A percentile compares a stretch with the other conserved stretches of the same genome.
phyloP scores from a whole-genome alignment of 2,113 vertebrate species.

The Brienomyrus longianalis region DNA sequence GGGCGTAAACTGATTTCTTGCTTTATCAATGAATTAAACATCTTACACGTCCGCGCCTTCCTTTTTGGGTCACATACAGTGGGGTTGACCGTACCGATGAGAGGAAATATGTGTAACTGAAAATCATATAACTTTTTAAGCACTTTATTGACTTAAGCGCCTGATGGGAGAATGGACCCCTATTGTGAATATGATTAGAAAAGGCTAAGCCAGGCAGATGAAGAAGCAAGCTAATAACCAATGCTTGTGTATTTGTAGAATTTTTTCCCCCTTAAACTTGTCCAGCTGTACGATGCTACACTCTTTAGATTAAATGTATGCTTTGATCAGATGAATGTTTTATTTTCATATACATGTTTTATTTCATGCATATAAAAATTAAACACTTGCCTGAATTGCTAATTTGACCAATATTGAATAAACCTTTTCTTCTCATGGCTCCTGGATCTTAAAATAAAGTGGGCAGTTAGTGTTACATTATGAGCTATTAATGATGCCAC shows the following conservation, averaged over 20 bases:
- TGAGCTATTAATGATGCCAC: not conserved
- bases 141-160: not conserved
- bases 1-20: not conserved
- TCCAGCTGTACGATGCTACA: not conserved
- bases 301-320: slow-evolving; percentile 4
- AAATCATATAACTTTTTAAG: not conserved
- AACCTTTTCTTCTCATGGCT: not conserved
- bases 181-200: not conserved
- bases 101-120: not conserved
- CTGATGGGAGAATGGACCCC: not conserved
- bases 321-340: slow-evolving; percentile 18
- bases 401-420: not conserved
- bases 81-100: not conserved
- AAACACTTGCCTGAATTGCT: slow-evolving; percentile 8
- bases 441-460: not conserved
- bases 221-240: not conserved
- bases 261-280: not conserved
- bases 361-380: slow-evolving; percentile 12
- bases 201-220: not conserved
- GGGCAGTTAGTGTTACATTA: not conserved
- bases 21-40: not conserved
- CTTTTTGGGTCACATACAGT: not conserved
- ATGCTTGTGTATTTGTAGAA: not conserved
- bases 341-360: slow-evolving; percentile 21
- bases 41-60: not conserved